Conservation (phyloP, 2,113 vertebrate genomes). For the Zosterops japonicus region DNA sequence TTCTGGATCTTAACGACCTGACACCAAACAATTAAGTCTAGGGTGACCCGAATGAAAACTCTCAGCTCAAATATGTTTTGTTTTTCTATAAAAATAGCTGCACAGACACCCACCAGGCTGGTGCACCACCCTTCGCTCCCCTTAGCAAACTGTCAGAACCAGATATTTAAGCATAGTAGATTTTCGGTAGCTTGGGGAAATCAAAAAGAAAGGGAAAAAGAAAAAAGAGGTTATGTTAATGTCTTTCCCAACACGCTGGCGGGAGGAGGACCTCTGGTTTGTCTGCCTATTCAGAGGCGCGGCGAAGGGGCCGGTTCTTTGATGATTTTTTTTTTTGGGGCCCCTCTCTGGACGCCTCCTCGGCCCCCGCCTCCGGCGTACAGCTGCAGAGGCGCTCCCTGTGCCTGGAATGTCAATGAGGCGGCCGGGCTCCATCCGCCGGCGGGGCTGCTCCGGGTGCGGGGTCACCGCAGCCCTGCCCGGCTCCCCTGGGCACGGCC, state of each 20-base stretch:
- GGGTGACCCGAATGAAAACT: conserved; percentile 4
- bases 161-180: background rate
- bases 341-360: conserved; percentile 78
- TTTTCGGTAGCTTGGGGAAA: conserved; percentile 34
- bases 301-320: conserved; percentile 71
- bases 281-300: conserved; percentile 64
- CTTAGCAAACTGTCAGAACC: conserved; percentile 11
- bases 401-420: conserved; percentile 86
- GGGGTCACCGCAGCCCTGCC: conserved; percentile 63
- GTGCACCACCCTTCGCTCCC: background rate
- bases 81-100: background rate
- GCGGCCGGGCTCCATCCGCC: conserved; percentile 31
- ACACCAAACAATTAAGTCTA: conserved; percentile 46
- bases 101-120: background rate
- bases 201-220: background rate
- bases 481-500: fast-evolving
- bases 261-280: conserved; percentile 52
- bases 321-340: conserved; percentile 62
- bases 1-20: conserved; percentile 39
- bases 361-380: conserved; percentile 76
- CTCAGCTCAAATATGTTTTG: background rate
- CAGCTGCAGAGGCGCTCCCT: conserved; percentile 80
- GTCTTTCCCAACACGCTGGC: conserved; percentile 23
- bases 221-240: conserved; percentile 46
- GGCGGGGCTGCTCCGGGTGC: conserved; percentile 71